These are phyloP conservation scores for Batillaria attramentaria DNA, from an alignment of 1,140 invertebrate species.

Conservation along the genomic window DNA sequence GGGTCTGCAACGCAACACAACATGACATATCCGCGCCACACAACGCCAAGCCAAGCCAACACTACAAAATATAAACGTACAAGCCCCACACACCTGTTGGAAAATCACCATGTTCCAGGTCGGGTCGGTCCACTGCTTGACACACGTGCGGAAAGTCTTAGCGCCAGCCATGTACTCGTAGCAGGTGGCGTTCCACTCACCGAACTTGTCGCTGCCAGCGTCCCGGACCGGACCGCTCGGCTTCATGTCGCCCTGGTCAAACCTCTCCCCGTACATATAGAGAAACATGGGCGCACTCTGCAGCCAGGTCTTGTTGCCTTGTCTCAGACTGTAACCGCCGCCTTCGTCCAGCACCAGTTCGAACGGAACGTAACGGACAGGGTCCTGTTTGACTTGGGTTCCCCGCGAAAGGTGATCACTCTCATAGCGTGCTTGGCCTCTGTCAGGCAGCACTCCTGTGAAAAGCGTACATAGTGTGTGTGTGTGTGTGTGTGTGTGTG, in stretches of 20 bases:
- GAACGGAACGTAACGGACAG: too few species aligned
- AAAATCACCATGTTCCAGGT: background rate
- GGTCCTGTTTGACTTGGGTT: too few species aligned
- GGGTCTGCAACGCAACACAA: too few species aligned
- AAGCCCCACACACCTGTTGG: conserved; percentile 1
- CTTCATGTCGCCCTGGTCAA: background rate
- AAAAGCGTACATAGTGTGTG: too few species aligned
- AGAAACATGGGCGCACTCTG: background rate
- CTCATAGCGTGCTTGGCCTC: too few species aligned
- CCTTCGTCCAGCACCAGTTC: too few species aligned
- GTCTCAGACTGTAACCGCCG: background rate
- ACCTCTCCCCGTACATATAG: background rate
- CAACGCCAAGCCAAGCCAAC: too few species aligned
- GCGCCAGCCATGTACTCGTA: background rate
- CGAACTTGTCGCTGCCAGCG: conserved; percentile 2
- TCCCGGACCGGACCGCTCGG: background rate
- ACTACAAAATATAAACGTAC: background rate
- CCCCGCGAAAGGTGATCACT: too few species aligned
- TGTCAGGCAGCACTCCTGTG: too few species aligned
- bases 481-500: too few species aligned
- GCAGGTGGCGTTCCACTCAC: conserved; percentile 8
- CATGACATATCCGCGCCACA: too few species aligned
- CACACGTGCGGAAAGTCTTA: background rate
- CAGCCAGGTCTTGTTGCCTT: background rate
- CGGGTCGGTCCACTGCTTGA: conserved; percentile 2